Base-by-base conservation (phyloP, 2,888 invertebrate genomes). In the Zygaena filipendulae region DNA sequence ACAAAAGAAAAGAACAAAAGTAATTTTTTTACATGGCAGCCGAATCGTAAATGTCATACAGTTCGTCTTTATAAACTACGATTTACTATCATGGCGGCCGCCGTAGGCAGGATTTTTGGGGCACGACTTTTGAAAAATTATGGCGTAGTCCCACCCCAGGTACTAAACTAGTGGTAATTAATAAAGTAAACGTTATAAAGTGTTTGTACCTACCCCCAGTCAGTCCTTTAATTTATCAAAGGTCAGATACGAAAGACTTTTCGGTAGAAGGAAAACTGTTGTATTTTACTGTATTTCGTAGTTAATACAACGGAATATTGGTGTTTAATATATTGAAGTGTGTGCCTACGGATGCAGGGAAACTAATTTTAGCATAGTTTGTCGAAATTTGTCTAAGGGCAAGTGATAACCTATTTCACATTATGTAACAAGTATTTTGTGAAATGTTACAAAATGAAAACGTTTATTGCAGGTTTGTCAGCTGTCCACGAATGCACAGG, bases 61-160 rank as follows among this genome's bases (percentile, higher is more conserved):
- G 47, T 52, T 59, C 48, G 52, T 59, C 64, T 59, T 63, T 70
- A 63, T 58, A 16, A 64, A 50, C 67, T 72, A 71, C 72, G 75
- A 72, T 75, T 75, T 70, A 59, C 83, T 84, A 91, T 86, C 84
- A 92, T 92, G 92, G 91, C 92, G 85, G 90, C 90, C 79, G 86
- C 87, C 72, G 87, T 92, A 74, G 88, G 91, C 82, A 87, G 91
- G 82, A 87, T 92, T 85, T 91, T 87, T 82, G 88, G 90, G 81
- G 87, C 89, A 68, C 86, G 88, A 72, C 85, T 92, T 75, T 84
- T 92, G 61, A 91, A 88, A 85, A 82, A 86, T 52, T 84, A 82
- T 77, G 85, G 85, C 72, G 80, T 85, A 59, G 74, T 85, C 60
- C 70, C 85, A 57, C 86, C 85, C 69, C 91, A 92, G 88, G 92